Evolutionary conservation across 1,140 invertebrate genomes (phyloP), one percentile per base, ranked within the genome.

Genomic region (Venturia canescens): DNA sequence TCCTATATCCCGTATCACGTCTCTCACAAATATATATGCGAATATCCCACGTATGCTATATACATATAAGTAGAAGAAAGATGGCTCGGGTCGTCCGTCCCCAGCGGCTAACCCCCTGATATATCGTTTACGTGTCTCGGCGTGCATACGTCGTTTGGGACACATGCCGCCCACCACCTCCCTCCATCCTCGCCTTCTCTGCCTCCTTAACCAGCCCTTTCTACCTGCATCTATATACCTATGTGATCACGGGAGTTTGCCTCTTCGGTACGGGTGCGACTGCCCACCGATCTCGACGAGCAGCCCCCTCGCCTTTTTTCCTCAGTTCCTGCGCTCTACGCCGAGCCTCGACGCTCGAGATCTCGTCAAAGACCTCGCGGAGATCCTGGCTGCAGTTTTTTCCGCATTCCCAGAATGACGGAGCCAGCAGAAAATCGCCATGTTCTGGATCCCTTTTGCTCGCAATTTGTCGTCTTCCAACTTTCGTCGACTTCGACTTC

Each of bases 81-180:
- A 91, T 91, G 88, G 88, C 89, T 87, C 85, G 85, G 89, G 88
- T 90, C 89, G 88, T 89, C 86, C 88, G 90, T 92, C 91, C 90
- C 91, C 87, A 91, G 90, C 87, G 91, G 90, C 89, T 91, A 91
- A 91, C 90, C 90, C 90, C 86, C 89, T 92, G 90, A 92, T 91
- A 92, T 91, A 92, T 91, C 90, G 91, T 90, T 92, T 91, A 91
- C 90, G 90, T 92, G 91, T 91, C 89, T 88, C 90, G 87, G 87
- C 88, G 88, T 90, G 90, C 89, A 91, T 91, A 91, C 89, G 88
- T 90, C 88, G 89, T 90, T 91, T 90, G 89, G 88, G 91, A 91
- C 90, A 91, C 88, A 91, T 89, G 88, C 86, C 88, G 87, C 83
- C 85, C 80, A 78, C 77, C n/a, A n/a, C 66, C 80, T 80, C 72